Conservation (phyloP, 1,140 invertebrate genomes). For the Colletes gigas region DNA sequence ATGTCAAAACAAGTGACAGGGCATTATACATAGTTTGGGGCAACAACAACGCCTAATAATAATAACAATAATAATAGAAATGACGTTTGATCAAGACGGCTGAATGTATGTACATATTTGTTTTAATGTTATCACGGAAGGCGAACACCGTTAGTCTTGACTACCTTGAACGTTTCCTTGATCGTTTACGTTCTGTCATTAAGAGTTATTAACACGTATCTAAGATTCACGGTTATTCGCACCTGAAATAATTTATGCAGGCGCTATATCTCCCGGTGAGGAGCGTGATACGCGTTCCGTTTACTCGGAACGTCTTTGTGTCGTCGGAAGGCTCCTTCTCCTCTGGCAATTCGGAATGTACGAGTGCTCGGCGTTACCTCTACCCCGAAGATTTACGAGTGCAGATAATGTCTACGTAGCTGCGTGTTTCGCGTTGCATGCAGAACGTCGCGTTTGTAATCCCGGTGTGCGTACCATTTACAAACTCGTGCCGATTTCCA, state of each 20-base stretch:
- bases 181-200: not conserved
- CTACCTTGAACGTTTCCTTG: slow-evolving; percentile 15
- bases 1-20: no score
- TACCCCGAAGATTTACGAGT: slow-evolving; percentile 29
- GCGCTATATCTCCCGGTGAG: no score
- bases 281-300: not conserved
- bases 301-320: not conserved
- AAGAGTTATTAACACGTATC: not conserved
- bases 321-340: not conserved
- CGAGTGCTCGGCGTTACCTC: slow-evolving; percentile 9
- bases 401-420: slow-evolving; percentile 31
- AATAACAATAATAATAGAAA: no score
- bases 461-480: not conserved
- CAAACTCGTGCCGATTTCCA: not conserved
- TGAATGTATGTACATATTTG: no score
- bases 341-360: slow-evolving; percentile 12
- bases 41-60: not conserved
- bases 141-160: slow-evolving; percentile 5
- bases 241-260: not conserved
- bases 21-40: no score
- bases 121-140: not conserved
- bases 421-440: slow-evolving; percentile 27
- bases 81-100: not conserved
- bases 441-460: slow-evolving; percentile 6
- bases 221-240: not conserved